Evolutionary conservation across 1,140 invertebrate species (phyloP), one percentile per base, ranked within the genome.

Genomic region (Pseudomyrmex gracilis): DNA sequence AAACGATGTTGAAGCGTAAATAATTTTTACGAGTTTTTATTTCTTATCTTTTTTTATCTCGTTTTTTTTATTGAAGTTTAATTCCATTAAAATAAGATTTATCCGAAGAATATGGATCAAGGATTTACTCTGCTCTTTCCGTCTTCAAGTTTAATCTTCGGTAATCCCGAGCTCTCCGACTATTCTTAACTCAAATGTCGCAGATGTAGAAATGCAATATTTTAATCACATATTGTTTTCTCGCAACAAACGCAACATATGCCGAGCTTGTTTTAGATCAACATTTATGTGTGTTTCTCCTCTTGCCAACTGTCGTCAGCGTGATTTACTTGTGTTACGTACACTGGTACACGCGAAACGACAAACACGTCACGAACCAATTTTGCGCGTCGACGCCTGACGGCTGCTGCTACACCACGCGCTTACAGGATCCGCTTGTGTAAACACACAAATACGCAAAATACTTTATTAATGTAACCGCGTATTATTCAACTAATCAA

Each of bases 281-380:
- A 80, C 76, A 71, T 80, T 71, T 78, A 78, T 68, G 34, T 78
- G 68, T 68, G 49, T 78, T 20, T 68, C 76, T 78, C 76, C 66
- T 60, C 53, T 15, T 7, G 17, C 55, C 45, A 49, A 73, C 60
- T 74, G 47, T 82, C 78, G 68, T 64, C 78, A 22, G 20, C 53
- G 68, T 87, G 85, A 84, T 87, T 87, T 87, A 58, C 67, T 49
- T 76, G 20, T 70, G 63, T 49, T 66, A 55, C 85, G 66, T 73
- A 51, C 66, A 34, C 61, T 53, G 71, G 20, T 4, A 49, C n/a
- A 43, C 49, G 71, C 73, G 85, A 87, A 87, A 87, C 68, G 66
- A 71, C 86, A 88, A 87, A 88, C 86, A 88, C 76, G 87, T 87
- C 71, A 87, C 86, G 87, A 85, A 85, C 83, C 83, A 88, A 88